Evolutionary conservation across 2,797 vertebrate genomes (phyloP).

Genomic region (Borostomias antarcticus): DNA sequence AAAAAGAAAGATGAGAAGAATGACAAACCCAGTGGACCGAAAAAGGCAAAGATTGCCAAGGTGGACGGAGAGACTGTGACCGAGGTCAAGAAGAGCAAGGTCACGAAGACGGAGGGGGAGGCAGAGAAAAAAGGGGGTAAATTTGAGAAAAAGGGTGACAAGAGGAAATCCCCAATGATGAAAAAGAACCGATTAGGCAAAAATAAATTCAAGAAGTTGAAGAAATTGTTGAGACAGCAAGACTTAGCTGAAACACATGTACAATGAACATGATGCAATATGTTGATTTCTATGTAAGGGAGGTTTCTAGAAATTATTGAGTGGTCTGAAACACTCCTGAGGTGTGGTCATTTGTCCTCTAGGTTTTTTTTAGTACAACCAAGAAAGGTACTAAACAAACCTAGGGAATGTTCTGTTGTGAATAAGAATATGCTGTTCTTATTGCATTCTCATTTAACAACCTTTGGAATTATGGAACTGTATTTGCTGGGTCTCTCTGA

Average conservation of each 20-base stretch:
- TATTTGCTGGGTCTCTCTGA: constrained; percentile 2
- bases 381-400: no score
- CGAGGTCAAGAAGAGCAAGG: constrained; percentile 39
- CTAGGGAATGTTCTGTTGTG: not conserved
- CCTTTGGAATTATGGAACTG: no score
- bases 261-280: constrained; percentile 35
- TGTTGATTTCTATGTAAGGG: not conserved
- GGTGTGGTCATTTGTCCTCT: not conserved
- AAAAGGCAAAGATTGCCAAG: constrained; percentile 72
- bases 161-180: constrained; percentile 48
- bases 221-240: constrained; percentile 51
- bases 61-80: constrained; percentile 59
- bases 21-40: constrained; percentile 54
- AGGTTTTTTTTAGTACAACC: not conserved
- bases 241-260: no score
- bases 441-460: no score
- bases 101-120: constrained; percentile 27
- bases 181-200: constrained; percentile 70
- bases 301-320: not conserved
- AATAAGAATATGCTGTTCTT: not conserved
- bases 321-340: no score
- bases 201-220: constrained; percentile 76
- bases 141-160: constrained; percentile 71
- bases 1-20: constrained; percentile 56
- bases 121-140: constrained; percentile 55